Base-by-base conservation (phyloP, 30 jellyfish, hydroid and myxozoan genomes). In the Phacellophora camtschatica region DNA sequence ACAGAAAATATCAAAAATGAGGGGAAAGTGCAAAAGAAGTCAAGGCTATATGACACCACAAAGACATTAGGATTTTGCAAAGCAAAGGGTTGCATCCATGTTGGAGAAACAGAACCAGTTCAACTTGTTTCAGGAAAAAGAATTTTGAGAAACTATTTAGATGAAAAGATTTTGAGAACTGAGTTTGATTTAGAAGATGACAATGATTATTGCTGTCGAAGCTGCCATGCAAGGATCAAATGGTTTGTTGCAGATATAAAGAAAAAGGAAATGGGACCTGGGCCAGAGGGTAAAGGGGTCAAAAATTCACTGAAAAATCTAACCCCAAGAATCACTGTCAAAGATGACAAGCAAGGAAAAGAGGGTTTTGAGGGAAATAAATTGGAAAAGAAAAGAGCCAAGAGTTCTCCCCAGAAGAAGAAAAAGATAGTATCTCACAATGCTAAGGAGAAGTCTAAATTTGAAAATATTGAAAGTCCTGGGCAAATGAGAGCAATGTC, bases 221-320 rank as follows among this genome's bases (percentile, higher is more conserved):
- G 86, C 28, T 86, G 96, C 55, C 77, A 80, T 42, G 84, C 90
- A 35, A 48, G 81, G 27, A 77, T 86, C 30, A 86, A 86, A 41
- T 63, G 87, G 88, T 75, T 67, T 74, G 87, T 86, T 7, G 85
- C 83, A 25, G 91, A 57, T 19, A 45, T 76, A 20, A 57, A 58
- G 61, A 76, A 76, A 42, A 36, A 41, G 50, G 79, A 76, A 28
- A 32, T 23, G 10, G 88, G 88, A 9, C 25, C 33, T 4, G 48
- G 79, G 64, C n/a, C 88, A 29, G 88, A 76, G 23, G 76, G 88
- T 4, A 79, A 79, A 31, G 62, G 53, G 12, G 86, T 24, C 24
- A n/a, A n/a, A n/a, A 76, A 58, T 50, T 76, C 88, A 11, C 32
- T 76, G 62, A 76, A 76, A 29, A 57, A 76, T 39, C 63, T 76